Evolutionary conservation across 92 coral and sea anemone species (phyloP).

Genomic region (Siderastrea siderea): DNA sequence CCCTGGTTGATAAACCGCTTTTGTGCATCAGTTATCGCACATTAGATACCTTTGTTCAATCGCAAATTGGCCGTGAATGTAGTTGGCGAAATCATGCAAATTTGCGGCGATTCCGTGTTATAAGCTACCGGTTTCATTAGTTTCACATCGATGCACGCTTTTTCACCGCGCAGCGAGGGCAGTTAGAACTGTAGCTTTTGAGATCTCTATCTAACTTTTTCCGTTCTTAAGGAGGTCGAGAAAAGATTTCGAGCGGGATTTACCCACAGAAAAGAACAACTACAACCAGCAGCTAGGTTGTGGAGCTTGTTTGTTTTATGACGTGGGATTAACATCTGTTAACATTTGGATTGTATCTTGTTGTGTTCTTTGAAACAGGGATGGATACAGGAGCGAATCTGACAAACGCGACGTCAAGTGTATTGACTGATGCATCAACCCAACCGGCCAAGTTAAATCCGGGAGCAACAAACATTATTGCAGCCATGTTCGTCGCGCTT

Average conservation of each 20-base stretch:
- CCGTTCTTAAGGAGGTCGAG: neutral
- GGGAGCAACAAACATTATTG: constrained; percentile 59
- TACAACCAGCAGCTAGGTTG: neutral
- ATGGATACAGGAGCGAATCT: constrained; percentile 36
- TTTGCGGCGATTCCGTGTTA: constrained; percentile 5
- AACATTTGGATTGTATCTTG: constrained; percentile 11
- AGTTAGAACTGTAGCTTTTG: neutral
- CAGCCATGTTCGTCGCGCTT: constrained; percentile 80
- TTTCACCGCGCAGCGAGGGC: neutral
- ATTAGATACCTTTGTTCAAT: constrained; percentile 19
- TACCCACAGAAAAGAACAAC: neutral
- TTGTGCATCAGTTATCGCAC: constrained; percentile 37
- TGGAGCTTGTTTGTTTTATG: constrained; percentile 5
- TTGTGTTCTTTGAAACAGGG: constrained; percentile 29
- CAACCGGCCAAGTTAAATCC: constrained; percentile 10
- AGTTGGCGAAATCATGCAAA: constrained; percentile 41
- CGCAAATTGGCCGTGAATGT: constrained; percentile 20
- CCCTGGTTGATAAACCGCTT: neutral
- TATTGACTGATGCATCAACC: neutral
- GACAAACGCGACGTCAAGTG: constrained; percentile 22
- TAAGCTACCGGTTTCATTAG: constrained; percentile 23
- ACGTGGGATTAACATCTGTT: constrained; percentile 19
- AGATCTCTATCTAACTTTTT: neutral
- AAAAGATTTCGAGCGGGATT: neutral
- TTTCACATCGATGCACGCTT: constrained; percentile 50